Base-by-base conservation (phyloP, 2,113 vertebrate species). In the human region DNA sequence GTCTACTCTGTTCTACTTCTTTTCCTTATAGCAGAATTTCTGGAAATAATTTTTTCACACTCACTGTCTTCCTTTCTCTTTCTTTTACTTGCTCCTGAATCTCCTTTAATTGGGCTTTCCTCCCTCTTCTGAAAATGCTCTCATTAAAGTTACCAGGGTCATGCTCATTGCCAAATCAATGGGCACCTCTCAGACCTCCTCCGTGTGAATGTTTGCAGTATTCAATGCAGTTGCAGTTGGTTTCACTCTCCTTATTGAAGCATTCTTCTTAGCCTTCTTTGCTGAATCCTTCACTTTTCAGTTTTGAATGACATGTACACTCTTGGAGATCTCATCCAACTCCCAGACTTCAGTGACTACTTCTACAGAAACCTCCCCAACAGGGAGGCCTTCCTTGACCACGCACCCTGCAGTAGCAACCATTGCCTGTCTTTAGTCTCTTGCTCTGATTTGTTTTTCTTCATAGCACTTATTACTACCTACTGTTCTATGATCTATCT, bases 101-200 rank as follows among this genome's bases (percentile, higher is more conserved):
- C 22, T 12, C 3, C 6, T 80, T 52, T 14, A 18, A 7, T 2
- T 8, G 52, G n/a, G 23, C 9, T 86, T 95, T 57, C 50, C 79
- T 64, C 50, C 17, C 4, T 35, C 16, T 64, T 59, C n/a, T 59
- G 79, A 72, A 86, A 48, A 86, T 5, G 30, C 61, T 72, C 40
- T 23, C 30, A 38, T 45, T 72, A 59, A 32, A 27, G 10, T 78
- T 43, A 55, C 40, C n/a, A 64, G 40, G 80, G 11, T 66, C 11
- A 22, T 2, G 13, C 13, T 45, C 38, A 11, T 16, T 13, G 38
- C 40, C 55, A 27, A 11, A n/a, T 40, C 0, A 2, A 2, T 3
- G 52, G 66, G 22, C 11, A 3, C 7, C n/a, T 57, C 14, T 78
- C 9, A 66, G 73, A 25, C 6, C 40, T 61, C 11, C 6, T 38